phyloP scores from a whole-genome alignment of 2,113 vertebrate genomes.

The Rhagologus leucostigma region DNA sequence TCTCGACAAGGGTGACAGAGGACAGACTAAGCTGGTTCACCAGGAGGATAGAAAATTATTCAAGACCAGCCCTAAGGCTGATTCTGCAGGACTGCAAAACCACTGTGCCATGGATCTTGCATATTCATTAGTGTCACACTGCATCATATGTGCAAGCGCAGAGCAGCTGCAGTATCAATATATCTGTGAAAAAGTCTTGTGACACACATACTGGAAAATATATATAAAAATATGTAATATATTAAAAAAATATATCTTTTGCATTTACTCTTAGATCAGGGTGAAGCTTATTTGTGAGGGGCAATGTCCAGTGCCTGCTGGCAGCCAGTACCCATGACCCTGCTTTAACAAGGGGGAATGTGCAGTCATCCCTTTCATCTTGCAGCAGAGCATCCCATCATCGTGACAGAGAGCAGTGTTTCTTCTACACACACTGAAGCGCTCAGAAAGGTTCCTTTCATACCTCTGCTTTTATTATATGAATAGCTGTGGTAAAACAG shows the following conservation, averaged over 20 bases:
- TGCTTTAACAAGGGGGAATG: not conserved
- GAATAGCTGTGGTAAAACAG: not conserved
- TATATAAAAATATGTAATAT: not conserved
- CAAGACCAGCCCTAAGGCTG: not conserved
- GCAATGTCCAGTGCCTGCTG: not conserved
- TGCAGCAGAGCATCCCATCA: not conserved
- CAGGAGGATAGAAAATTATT: not conserved
- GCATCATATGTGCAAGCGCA: not conserved
- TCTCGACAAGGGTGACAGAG: not conserved
- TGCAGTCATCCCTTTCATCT: not conserved
- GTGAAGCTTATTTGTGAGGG: not conserved
- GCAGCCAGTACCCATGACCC: not conserved
- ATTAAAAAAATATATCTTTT: not conserved
- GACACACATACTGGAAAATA: not conserved
- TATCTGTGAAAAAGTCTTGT: not conserved
- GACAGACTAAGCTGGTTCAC: not conserved
- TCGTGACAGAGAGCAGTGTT: not conserved
- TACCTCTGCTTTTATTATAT: not conserved
- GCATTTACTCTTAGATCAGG: not conserved
- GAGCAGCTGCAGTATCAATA: not conserved
- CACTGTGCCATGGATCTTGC: not conserved
- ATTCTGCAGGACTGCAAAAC: not conserved
- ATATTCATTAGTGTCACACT: not conserved
- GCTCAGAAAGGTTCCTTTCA: not conserved
- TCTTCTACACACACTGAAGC: not conserved